phyloP scores from a whole-genome alignment of 2,888 invertebrate genomes.

The Drosophila tanythrix region DNA sequence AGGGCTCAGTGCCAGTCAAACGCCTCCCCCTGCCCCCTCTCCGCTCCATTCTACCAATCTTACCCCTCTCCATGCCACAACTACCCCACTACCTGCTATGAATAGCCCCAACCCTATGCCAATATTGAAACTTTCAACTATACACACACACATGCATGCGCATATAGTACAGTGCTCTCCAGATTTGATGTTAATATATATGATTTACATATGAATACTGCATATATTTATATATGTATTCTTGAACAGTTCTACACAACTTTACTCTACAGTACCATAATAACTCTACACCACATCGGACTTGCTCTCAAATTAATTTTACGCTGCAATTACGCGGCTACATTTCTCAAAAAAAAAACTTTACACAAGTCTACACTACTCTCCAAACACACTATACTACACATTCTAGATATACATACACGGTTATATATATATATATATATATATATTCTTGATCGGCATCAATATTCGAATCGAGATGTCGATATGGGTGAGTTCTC shows the following conservation, averaged over 20 bases:
- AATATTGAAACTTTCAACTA: conserved; percentile 80
- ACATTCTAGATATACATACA: neutral
- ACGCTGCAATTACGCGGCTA: neutral
- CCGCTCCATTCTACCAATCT: neutral
- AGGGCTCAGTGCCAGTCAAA: conserved; percentile 50
- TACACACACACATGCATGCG: conserved; percentile 40
- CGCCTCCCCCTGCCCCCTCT: neutral
- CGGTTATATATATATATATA: neutral
- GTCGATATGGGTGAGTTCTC: neutral
- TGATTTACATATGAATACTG: neutral
- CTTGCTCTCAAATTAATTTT: neutral
- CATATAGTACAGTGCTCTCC: conserved; percentile 17
- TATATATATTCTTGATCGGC: neutral
- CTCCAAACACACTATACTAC: neutral
- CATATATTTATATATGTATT: neutral
- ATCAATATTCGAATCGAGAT: neutral
- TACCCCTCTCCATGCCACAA: neutral
- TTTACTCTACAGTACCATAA: neutral
- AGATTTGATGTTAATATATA: neutral
- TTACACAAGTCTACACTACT: no score
- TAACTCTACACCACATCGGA: neutral
- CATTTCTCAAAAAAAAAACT: no score
- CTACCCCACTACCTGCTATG: conserved; percentile 1
- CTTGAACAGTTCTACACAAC: neutral
- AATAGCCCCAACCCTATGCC: conserved; percentile 46